Evolutionary conservation across 2,888 invertebrate genomes (phyloP).

Genomic region (Sphecodes monilicornis): DNA sequence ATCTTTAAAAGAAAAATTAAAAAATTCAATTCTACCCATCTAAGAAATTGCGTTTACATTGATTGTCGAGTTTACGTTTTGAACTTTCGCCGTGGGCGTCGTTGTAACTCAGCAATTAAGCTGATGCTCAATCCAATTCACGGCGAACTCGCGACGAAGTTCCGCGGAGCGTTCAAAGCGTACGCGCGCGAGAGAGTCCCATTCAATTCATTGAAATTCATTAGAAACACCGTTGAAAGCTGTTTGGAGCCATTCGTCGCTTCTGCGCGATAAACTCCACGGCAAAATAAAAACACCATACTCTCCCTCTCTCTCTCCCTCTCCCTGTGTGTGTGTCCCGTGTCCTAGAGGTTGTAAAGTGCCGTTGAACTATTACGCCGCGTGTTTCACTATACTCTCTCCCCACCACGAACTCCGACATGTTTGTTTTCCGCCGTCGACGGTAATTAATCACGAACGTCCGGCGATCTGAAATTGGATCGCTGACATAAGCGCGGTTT

Average conservation of each 20-base stretch:
- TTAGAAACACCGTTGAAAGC: constrained; percentile 21
- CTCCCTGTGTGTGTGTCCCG: too few species aligned
- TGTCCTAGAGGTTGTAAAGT: background rate
- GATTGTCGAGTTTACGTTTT: constrained; percentile 6
- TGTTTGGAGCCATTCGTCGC: constrained; percentile 20
- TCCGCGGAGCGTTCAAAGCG: constrained; percentile 36
- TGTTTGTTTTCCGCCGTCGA: background rate
- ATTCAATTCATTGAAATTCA: constrained; percentile 52
- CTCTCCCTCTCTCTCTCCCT: too few species aligned
- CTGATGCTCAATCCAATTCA: constrained; percentile 17
- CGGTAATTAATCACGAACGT: background rate
- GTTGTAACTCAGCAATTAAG: constrained; percentile 12
- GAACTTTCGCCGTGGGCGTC: background rate
- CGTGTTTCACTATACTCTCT: background rate
- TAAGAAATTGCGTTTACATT: constrained; percentile 6
- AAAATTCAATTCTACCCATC: too few species aligned
- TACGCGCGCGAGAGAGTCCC: background rate
- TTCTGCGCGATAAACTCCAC: constrained; percentile 27
- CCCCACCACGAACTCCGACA: too few species aligned
- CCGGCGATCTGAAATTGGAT: constrained; percentile 9
- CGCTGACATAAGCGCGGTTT: constrained; percentile 4
- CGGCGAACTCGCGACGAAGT: background rate
- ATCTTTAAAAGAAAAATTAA: too few species aligned
- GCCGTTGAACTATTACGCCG: background rate
- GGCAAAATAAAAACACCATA: constrained; percentile 28